A percentile compares a stretch with the other conserved stretches of the same genome.
Conservation (phyloP, 1,140 invertebrate species). For the Polypedilum vanderplanki region DNA sequence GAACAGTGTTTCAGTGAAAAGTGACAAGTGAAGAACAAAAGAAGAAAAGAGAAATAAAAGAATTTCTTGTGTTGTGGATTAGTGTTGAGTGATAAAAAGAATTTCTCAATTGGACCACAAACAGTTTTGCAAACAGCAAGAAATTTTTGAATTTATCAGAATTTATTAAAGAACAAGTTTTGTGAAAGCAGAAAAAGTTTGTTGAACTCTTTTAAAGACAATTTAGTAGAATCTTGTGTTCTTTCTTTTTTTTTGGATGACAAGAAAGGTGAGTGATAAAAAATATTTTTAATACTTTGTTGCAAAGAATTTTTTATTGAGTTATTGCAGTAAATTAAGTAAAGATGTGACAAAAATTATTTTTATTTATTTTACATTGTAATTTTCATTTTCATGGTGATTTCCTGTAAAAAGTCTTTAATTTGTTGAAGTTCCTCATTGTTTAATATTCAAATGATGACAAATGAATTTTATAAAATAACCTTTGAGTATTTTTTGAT, state of each 20-base stretch:
- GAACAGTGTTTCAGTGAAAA: constrained; percentile 23
- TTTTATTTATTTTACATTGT: too few relatives aligned
- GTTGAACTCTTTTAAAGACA: not conserved
- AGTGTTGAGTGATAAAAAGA: not conserved
- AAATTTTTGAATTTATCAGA: not conserved
- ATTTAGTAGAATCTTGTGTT: not conserved
- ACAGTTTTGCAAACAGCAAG: not conserved
- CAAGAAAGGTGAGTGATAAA: too few relatives aligned
- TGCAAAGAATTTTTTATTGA: too few relatives aligned
- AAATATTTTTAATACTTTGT: too few relatives aligned
- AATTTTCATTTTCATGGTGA: too few relatives aligned
- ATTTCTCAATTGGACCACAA: constrained; percentile 6
- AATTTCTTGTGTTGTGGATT: not conserved
- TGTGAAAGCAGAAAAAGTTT: constrained; percentile 4
- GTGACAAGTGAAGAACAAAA: constrained; percentile 20
- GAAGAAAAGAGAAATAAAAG: not conserved
- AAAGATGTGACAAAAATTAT: too few relatives aligned
- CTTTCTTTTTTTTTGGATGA: not conserved
- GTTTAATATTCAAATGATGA: too few relatives aligned
- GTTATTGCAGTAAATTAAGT: too few relatives aligned
- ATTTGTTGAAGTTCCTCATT: too few relatives aligned
- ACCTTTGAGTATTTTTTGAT: too few relatives aligned
- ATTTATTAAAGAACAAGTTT: not conserved
- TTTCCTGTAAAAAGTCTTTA: too few relatives aligned
- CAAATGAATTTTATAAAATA: too few relatives aligned